These are phyloP conservation scores for Oscheius sp. DNA, from an alignment of 1,140 invertebrate species.

Conservation along the genomic window DNA sequence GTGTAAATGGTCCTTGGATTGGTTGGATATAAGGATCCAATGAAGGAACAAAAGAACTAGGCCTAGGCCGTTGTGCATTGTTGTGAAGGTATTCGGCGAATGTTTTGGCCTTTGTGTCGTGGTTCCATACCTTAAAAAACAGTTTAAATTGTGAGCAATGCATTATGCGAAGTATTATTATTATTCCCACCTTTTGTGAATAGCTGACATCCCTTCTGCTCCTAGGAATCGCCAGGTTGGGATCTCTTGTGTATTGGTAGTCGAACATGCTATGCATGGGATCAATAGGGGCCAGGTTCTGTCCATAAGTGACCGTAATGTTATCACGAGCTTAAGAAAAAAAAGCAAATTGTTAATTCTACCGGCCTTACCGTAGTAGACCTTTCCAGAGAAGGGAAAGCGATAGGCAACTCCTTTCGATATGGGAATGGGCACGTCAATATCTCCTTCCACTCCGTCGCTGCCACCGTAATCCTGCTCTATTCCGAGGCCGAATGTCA, in stretches of 20 bases:
- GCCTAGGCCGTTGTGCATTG: not conserved
- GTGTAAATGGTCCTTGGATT: no score
- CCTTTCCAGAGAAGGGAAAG: conserved; percentile 38
- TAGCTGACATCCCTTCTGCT: not conserved
- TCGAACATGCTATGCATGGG: conserved; percentile 31
- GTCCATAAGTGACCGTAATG: conserved; percentile 39
- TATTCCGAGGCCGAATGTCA: conserved; percentile 37
- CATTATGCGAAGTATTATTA: not conserved
- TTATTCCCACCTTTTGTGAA: not conserved
- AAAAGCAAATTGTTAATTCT: not conserved
- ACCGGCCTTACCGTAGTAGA: conserved; percentile 38
- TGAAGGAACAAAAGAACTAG: no score
- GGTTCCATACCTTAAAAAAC: not conserved
- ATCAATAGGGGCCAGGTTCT: conserved; percentile 35
- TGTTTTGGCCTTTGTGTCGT: not conserved
- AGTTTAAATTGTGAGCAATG: not conserved
- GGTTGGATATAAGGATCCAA: no score
- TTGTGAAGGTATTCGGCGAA: not conserved
- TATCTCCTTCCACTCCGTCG: conserved; percentile 41
- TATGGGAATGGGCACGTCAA: conserved; percentile 40
- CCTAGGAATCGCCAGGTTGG: conserved; percentile 21
- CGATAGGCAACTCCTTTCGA: conserved; percentile 39
- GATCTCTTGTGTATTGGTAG: conserved; percentile 31
- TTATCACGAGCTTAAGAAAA: conserved; percentile 34
- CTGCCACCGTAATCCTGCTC: conserved; percentile 37